phyloP scores from a whole-genome alignment of 2,888 invertebrate species.

The Baccha elongata region DNA sequence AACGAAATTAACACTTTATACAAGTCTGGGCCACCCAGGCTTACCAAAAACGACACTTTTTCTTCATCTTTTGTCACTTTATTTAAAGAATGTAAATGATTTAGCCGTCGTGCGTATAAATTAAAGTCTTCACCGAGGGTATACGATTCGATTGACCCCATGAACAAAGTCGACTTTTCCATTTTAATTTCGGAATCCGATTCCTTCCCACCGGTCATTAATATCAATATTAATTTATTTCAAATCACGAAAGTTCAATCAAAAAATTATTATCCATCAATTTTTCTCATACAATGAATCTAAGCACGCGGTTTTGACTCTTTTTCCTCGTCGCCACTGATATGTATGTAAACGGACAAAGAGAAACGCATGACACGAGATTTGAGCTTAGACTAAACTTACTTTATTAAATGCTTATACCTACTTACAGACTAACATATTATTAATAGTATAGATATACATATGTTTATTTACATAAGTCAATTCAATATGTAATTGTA shows the following conservation, averaged over 20 bases:
- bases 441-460: no score
- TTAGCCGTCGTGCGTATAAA: conserved; percentile 17
- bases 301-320: background rate
- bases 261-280: background rate
- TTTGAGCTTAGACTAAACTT: background rate
- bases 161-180: conserved; percentile 3
- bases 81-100: conserved; percentile 17
- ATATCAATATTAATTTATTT: background rate
- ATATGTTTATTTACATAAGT: no score
- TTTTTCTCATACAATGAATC: background rate
- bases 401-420: background rate
- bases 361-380: background rate
- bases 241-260: background rate
- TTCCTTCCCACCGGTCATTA: no score
- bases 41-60: no score
- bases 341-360: background rate
- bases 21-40: no score
- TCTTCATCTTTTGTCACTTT: conserved; percentile 1
- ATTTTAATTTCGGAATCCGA: background rate
- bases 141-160: conserved; percentile 11
- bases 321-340: conserved; percentile 26
- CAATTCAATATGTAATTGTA: no score
- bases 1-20: conserved; percentile 14
- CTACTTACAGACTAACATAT: background rate
- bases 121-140: conserved; percentile 19